phyloP scores from a whole-genome alignment of 2,113 vertebrate species.

The Thamnaconus septentrionalis region DNA sequence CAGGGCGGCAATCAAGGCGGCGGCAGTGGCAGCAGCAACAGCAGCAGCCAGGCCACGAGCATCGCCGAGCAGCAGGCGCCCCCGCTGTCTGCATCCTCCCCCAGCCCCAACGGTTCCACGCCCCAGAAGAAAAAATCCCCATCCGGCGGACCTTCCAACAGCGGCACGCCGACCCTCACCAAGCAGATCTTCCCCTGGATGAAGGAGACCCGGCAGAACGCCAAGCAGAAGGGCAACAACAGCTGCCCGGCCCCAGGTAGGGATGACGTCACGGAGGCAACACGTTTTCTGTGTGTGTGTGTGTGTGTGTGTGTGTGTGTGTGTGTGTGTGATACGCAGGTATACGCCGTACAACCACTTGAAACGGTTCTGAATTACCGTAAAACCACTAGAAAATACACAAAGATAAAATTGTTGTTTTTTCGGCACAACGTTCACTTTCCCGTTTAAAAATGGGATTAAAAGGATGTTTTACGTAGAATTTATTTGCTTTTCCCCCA shows the following conservation, averaged over 20 bases:
- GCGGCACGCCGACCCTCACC: conserved; percentile 84
- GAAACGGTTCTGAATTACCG: too few relatives aligned
- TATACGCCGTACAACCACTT: too few relatives aligned
- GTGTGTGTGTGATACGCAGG: too few relatives aligned
- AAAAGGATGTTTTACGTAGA: too few relatives aligned
- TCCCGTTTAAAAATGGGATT: too few relatives aligned
- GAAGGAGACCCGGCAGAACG: conserved; percentile 95
- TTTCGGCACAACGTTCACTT: too few relatives aligned
- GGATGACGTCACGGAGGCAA: neutral
- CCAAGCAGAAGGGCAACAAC: conserved; percentile 92
- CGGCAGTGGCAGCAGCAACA: conserved; percentile 2
- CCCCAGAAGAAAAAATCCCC: conserved; percentile 92
- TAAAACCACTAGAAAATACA: too few relatives aligned
- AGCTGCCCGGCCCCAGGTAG: conserved; percentile 90
- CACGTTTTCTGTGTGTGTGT: too few relatives aligned
- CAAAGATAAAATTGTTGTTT: too few relatives aligned
- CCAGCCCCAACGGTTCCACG: conserved; percentile 83
- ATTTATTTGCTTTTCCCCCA: too few relatives aligned
- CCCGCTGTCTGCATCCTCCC: conserved; percentile 86
- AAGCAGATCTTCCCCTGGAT: conserved; percentile 99
- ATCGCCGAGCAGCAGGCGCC: conserved; percentile 86
- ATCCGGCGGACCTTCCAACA: conserved; percentile 74
- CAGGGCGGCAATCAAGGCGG: conserved; percentile 78
- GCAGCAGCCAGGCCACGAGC: conserved; percentile 80
- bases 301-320: too few relatives aligned